These are phyloP conservation scores for Sympetrum striolatum DNA, from an alignment of 2,888 invertebrate genomes.

Conservation along the genomic window DNA sequence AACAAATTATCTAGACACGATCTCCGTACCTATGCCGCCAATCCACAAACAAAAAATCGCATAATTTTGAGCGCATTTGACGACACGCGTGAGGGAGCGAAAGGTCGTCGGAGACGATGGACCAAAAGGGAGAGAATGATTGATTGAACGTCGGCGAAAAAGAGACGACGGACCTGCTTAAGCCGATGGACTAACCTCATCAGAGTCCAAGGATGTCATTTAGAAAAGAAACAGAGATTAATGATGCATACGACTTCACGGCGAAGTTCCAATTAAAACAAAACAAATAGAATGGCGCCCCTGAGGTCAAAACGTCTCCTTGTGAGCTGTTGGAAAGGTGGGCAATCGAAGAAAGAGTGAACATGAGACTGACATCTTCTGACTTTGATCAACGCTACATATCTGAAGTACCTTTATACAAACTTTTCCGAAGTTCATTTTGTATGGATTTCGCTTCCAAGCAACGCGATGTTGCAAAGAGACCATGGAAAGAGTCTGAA, in stretches of 20 bases:
- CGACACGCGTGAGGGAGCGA: not conserved
- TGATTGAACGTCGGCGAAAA: not conserved
- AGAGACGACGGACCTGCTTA: not conserved
- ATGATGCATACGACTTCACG: not conserved
- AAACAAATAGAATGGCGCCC: not conserved
- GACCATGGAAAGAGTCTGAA: too few species aligned
- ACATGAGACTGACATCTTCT: too few species aligned
- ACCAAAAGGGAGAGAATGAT: not conserved
- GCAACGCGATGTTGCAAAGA: too few species aligned
- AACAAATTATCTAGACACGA: too few species aligned
- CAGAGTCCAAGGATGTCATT: not conserved
- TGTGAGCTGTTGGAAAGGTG: not conserved
- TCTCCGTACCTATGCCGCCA: too few species aligned
- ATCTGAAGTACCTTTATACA: too few species aligned
- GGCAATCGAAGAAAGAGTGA: too few species aligned
- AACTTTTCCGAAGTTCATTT: too few species aligned
- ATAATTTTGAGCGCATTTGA: not conserved
- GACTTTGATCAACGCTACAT: too few species aligned
- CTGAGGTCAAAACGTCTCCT: not conserved
- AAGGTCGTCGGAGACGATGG: not conserved
- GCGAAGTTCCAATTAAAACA: not conserved
- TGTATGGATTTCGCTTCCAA: too few species aligned
- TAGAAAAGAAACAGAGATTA: not conserved
- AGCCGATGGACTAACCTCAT: not conserved
- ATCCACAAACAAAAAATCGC: too few species aligned